phyloP scores from a whole-genome alignment of 2,113 vertebrate species.

The Hylia prasina region DNA sequence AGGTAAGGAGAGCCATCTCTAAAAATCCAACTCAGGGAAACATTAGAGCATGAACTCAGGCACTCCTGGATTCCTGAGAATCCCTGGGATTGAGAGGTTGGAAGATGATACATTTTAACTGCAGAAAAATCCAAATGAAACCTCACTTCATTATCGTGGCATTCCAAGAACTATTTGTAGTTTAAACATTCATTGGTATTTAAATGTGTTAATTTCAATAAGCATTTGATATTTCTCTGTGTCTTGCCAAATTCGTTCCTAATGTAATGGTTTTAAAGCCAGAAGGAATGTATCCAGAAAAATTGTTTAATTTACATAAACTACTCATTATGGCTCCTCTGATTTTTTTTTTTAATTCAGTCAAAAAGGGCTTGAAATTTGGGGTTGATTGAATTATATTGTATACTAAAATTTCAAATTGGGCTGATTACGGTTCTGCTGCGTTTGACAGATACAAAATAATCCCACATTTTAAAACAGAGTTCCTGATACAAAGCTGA shows the following conservation, averaged over 20 bases:
- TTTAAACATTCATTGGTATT: constrained; percentile 50
- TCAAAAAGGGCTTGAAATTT: constrained; percentile 3
- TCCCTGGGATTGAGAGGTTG: not conserved
- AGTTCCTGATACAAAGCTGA: not conserved
- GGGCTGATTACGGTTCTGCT: constrained; percentile 26
- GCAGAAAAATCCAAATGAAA: not conserved
- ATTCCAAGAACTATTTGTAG: not conserved
- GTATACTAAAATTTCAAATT: constrained; percentile 13
- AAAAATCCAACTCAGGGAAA: not conserved
- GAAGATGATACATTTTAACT: not conserved
- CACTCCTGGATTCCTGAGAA: not conserved
- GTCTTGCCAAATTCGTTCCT: constrained; percentile 24
- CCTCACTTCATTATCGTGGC: not conserved
- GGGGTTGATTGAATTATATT: constrained; percentile 41
- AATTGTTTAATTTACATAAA: constrained; percentile 52
- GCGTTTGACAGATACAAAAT: constrained; percentile 26
- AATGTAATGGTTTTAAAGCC: constrained; percentile 54
- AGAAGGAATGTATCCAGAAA: constrained; percentile 54
- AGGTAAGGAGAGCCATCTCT: not conserved
- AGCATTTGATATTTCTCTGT: constrained; percentile 53
- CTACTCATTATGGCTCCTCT: constrained; percentile 19
- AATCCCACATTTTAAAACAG: not conserved
- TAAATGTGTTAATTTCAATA: constrained; percentile 58
- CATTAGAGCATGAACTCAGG: not conserved
- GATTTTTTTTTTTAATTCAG: constrained; percentile 38